These are phyloP conservation scores for Apamea sordens DNA, from an alignment of 2,888 invertebrate genomes.

Conservation along the genomic window DNA sequence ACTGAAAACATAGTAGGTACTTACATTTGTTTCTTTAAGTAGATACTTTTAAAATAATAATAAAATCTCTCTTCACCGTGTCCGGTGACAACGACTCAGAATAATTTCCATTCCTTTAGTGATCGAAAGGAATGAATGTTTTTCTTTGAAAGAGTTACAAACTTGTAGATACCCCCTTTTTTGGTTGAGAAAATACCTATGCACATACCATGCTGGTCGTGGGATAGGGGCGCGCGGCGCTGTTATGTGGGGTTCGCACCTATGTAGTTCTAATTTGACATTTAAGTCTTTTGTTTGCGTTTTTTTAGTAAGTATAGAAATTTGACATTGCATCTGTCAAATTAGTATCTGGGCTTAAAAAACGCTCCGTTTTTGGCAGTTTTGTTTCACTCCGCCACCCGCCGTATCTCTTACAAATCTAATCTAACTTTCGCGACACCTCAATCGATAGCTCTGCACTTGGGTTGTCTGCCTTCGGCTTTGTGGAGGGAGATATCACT, in stretches of 20 bases:
- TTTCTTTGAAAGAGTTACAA: background rate
- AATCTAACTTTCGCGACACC: background rate
- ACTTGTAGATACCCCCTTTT: background rate
- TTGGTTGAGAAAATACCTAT: background rate
- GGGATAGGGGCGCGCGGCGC: background rate
- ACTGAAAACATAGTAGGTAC: background rate
- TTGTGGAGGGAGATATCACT: background rate
- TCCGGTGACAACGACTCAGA: background rate
- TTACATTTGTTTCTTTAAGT: background rate
- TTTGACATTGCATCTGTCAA: too few species aligned
- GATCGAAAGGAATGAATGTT: too few species aligned
- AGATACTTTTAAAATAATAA: background rate
- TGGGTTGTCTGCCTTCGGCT: background rate
- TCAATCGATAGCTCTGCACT: background rate
- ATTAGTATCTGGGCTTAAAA: too few species aligned
- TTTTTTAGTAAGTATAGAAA: too few species aligned
- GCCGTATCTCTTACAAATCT: background rate
- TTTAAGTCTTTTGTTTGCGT: too few species aligned
- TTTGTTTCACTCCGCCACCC: background rate
- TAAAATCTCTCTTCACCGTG: background rate
- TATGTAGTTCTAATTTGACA: too few species aligned
- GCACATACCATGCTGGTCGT: background rate
- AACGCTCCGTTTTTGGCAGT: background rate
- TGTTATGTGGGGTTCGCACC: background rate
- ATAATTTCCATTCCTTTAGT: background rate